These are phyloP conservation scores for Lymantria dispar DNA, from an alignment of 2,888 invertebrate species.

Conservation along the genomic window DNA sequence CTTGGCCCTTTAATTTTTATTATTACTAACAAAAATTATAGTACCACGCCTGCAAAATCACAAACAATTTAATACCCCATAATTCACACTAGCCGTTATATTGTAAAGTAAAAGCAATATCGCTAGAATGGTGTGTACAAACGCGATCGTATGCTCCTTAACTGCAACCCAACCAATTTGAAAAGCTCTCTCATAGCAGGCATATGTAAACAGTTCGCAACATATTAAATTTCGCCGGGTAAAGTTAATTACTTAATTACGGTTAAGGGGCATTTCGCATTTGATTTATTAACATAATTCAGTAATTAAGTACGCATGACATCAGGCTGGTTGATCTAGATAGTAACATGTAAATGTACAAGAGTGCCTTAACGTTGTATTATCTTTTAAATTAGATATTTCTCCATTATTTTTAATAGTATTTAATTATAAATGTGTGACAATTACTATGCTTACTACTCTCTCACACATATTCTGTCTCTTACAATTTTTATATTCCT, in stretches of 20 bases:
- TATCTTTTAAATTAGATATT: slow-evolving; percentile 29
- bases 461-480: too few species aligned
- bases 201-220: slow-evolving; percentile 32
- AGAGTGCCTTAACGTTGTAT: slow-evolving; percentile 28
- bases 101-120: slow-evolving; percentile 41
- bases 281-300: slow-evolving; percentile 70
- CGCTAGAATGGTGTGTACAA: slow-evolving; percentile 47
- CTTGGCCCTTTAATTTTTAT: too few species aligned
- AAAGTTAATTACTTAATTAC: slow-evolving; percentile 74
- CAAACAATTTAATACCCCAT: slow-evolving; percentile 26
- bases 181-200: slow-evolving; percentile 32
- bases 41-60: slow-evolving; percentile 31
- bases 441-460: too few species aligned
- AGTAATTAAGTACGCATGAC: slow-evolving; percentile 60
- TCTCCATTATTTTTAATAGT: slow-evolving; percentile 15
- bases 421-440: too few species aligned
- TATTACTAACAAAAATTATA: slow-evolving; percentile 4
- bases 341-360: slow-evolving; percentile 30
- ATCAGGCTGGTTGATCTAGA: slow-evolving; percentile 40
- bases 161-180: slow-evolving; percentile 33
- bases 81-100: slow-evolving; percentile 38
- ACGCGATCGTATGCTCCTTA: slow-evolving; percentile 53
- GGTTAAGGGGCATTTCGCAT: slow-evolving; percentile 55
- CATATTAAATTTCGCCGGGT: slow-evolving; percentile 47
- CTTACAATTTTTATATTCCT: too few species aligned